Percentiles rank a stretch among this genome's conserved stretches.
phyloP scores from a whole-genome alignment of 2,797 vertebrate species.

The Pangasius krempfi region DNA sequence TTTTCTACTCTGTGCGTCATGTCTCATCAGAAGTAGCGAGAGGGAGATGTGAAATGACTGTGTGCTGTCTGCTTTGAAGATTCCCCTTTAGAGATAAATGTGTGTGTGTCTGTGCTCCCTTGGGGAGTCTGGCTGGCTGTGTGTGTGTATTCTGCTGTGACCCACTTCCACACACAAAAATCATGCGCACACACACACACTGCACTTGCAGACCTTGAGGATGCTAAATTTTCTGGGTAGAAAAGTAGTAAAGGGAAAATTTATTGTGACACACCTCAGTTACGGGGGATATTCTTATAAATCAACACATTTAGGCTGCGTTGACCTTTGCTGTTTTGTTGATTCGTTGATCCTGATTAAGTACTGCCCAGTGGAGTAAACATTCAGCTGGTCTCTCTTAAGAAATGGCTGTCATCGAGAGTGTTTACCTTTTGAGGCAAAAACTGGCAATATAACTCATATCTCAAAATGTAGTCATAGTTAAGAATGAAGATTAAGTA shows the following conservation, averaged over 20 bases:
- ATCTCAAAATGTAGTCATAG: background rate
- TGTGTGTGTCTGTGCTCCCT: conserved; percentile 15
- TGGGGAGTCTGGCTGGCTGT: background rate
- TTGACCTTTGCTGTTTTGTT: background rate
- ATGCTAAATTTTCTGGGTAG: background rate
- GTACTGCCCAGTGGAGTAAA: background rate
- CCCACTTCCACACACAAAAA: conserved; percentile 12
- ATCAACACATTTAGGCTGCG: background rate
- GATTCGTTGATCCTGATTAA: background rate
- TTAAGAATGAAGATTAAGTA: background rate
- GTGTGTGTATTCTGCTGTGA: conserved; percentile 16
- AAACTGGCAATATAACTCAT: background rate
- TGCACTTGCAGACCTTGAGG: background rate
- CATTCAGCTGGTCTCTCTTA: background rate
- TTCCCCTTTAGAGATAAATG: conserved; percentile 49
- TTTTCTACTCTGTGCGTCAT: background rate
- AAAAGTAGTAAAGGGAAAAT: background rate
- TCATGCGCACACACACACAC: background rate
- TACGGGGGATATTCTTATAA: background rate
- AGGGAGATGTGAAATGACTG: conserved; percentile 43
- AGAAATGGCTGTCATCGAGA: background rate
- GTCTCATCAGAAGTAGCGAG: conserved; percentile 38
- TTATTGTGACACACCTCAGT: background rate
- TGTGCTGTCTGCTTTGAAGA: conserved; percentile 45
- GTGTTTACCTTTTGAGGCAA: background rate